Evolutionary conservation across 2,113 vertebrate species (phyloP).

Genomic region (Catagonus wagneri): DNA sequence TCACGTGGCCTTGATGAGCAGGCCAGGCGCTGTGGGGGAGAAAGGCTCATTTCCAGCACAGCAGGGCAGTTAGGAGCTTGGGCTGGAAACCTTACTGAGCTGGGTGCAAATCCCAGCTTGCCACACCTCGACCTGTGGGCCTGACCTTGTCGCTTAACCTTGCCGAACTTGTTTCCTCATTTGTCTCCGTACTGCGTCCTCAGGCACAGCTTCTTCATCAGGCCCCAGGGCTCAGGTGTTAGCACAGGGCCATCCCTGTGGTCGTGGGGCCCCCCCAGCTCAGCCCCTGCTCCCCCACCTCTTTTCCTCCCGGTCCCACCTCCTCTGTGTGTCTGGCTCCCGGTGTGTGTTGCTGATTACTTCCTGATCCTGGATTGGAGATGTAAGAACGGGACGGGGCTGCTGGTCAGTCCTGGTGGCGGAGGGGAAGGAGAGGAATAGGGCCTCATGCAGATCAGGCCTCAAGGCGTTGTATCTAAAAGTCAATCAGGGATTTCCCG

Average conservation of each 20-base stretch:
- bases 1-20: not conserved
- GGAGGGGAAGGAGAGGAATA: not conserved
- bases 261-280: not conserved
- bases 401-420: accelerated
- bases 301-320: not conserved
- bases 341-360: not conserved
- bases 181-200: not conserved
- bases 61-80: not conserved
- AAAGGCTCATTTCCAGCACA: accelerated
- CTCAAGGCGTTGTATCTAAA: not conserved
- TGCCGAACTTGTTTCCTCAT: not conserved
- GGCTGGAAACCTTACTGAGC: not conserved
- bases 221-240: not conserved
- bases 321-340: not conserved
- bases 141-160: not conserved
- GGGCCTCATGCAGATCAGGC: not conserved
- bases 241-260: no score
- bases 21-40: not conserved
- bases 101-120: not conserved
- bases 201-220: not conserved
- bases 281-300: not conserved
- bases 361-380: not conserved
- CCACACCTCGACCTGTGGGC: not conserved
- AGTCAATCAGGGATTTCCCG: not conserved
- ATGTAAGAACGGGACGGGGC: not conserved